Conservation (phyloP, 1,140 invertebrate genomes). For the Bombus superbus region DNA sequence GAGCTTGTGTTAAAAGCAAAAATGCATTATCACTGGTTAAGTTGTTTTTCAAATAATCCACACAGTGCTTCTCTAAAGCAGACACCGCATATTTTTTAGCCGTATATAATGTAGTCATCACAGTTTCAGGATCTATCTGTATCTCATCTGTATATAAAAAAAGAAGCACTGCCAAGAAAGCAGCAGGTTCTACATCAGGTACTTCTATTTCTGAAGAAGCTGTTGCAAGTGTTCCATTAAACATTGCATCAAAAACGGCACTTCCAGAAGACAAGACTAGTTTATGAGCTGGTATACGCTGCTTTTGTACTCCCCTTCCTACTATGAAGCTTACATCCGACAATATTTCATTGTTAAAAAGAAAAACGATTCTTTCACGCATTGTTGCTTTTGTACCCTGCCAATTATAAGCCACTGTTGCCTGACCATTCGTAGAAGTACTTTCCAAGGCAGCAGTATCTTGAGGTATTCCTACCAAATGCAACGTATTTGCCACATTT, state of each 20-base stretch:
- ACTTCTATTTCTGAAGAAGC: conserved; percentile 89
- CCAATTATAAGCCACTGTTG: conserved; percentile 84
- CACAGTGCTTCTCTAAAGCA: conserved; percentile 92
- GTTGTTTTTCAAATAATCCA: conserved; percentile 92
- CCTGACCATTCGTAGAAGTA: conserved; percentile 55
- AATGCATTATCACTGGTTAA: conserved; percentile 94
- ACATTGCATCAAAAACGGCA: conserved; percentile 95
- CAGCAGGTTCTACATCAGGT: conserved; percentile 92
- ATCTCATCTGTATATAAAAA: conserved; percentile 94
- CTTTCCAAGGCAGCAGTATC: conserved; percentile 67
- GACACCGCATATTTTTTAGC: conserved; percentile 95
- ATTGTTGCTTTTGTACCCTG: conserved; percentile 89
- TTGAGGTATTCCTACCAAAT: conserved; percentile 69
- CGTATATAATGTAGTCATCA: conserved; percentile 94
- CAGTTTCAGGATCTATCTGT: conserved; percentile 92
- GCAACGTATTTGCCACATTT: conserved; percentile 72
- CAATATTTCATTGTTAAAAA: conserved; percentile 92
- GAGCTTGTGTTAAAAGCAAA: conserved; percentile 90
- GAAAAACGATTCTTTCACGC: conserved; percentile 89
- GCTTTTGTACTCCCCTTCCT: conserved; percentile 87
- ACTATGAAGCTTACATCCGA: conserved; percentile 92
- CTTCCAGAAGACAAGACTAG: conserved; percentile 92
- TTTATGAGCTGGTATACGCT: conserved; percentile 92
- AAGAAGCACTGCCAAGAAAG: conserved; percentile 88
- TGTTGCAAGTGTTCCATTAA: conserved; percentile 89